Base-by-base conservation (phyloP, 2,113 vertebrate species). In the Zingel zingel region DNA sequence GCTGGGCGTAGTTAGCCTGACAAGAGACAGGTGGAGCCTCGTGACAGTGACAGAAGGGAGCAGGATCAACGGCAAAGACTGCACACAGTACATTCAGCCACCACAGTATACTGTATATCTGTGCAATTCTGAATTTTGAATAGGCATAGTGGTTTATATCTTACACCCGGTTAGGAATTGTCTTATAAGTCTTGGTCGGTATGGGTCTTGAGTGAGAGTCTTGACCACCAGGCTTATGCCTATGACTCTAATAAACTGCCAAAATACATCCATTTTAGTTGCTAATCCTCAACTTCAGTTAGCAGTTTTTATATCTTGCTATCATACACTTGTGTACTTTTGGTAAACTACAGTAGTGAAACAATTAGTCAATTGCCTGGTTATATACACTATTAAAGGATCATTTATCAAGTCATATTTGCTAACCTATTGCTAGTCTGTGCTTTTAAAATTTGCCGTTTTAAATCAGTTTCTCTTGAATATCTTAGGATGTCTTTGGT, bases 31-130 rank as follows among this genome's bases (percentile, higher is more conserved):
- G 54, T 66, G 47, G 63, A 66, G 69, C 23, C 5, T 4, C 10
- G 15, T 14, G 43, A 68, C 47, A 74, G 51, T 50, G 61, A 81
- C 21, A 45, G 63, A 68, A 13, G 25, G 43, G 16, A 67, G 25
- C 45, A 51, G 47, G 54, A 76, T 54, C 48, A 53, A 75, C 18
- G 3, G 48, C 54, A 12, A 54, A 33, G 48, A 33, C 54, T 61
- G 63, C 54, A 67, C 54, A 36, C 62, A 58, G 53, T 8, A 56
- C 36, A 64, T 16, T 61, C 39, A 67, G 53, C 43, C 43, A 27
- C 45, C 19, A 51, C 65, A 68, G 43, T 18, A 13, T 14, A 50
- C n/a, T 53, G 25, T 21, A 47, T 1, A 33, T 1, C 45, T 36
- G 45, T 25, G 27, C 30, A 75, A 39, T 13, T 19, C n/a, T 45